These are phyloP conservation scores for Parochlus steinenii DNA, from an alignment of 2,888 invertebrate species.

Conservation along the genomic window DNA sequence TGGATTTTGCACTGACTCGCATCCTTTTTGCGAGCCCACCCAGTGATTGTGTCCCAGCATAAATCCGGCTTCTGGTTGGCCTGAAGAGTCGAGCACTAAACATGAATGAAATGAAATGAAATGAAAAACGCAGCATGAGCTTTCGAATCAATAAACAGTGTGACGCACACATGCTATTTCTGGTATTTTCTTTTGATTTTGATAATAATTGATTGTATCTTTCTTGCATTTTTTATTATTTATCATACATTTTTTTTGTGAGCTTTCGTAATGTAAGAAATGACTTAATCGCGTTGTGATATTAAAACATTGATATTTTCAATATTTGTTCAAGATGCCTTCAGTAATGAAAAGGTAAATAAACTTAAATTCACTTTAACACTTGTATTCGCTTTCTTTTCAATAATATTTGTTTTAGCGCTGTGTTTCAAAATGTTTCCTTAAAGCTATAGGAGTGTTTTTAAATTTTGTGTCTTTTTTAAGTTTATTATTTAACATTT, in stretches of 20 bases:
- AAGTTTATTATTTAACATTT: no score
- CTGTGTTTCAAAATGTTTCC: no score
- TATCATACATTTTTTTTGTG: background rate
- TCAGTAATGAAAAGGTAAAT: no score
- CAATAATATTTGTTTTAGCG: no score
- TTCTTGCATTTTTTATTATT: background rate
- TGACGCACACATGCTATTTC: background rate
- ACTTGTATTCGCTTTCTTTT: no score
- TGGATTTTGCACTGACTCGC: conserved; percentile 28
- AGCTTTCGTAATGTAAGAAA: no score
- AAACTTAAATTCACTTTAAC: no score
- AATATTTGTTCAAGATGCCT: no score
- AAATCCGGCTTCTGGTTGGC: conserved; percentile 35
- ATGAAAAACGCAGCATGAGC: background rate
- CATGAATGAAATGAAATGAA: background rate
- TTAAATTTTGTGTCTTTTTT: no score
- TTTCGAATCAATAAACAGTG: background rate
- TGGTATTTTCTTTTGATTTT: background rate
- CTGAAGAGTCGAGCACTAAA: conserved; percentile 39
- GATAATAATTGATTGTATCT: background rate
- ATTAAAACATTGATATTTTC: no score
- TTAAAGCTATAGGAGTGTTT: no score
- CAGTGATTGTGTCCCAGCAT: conserved; percentile 42
- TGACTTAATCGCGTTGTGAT: no score
- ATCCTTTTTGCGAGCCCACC: conserved; percentile 37